Base-by-base conservation (phyloP, 2,797 vertebrate genomes). In the Arctocebus calabarensis region DNA sequence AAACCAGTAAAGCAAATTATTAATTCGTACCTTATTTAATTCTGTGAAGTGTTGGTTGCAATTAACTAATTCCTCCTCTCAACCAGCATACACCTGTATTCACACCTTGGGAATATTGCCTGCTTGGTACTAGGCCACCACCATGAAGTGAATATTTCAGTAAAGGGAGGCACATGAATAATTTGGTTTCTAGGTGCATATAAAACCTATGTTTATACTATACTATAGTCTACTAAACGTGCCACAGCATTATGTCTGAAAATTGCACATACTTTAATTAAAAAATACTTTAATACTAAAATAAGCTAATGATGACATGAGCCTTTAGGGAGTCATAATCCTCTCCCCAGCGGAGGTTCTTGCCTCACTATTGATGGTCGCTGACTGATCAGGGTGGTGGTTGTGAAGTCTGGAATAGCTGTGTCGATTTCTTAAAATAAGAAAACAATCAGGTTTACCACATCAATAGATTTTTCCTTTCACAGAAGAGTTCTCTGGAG, bases 1-100 rank as follows among this genome's bases (percentile, higher is more conserved):
- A 4, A n/a, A n/a, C n/a, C 43, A 89, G 10, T 20, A 2, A 9
- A 32, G 75, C 7, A 77, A 57, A 64, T 52, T 87, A 29, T 25
- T 62, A 25, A 74, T 57, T 78, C 17, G 5, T 32, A 48, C 62
- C 13, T 64, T 48, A 5, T 73, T 73, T 52, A 86, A 43, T 79
- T 62, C 43, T 27, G 1, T 61, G 32, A 61, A 59, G 34, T 48
- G 4, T 17, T 66, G 17, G 20, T 45, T 19, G 74, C 14, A 16
- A 22, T 85, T 43, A 70, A 64, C 29, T 29, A 57, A 5, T 29
- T 57, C 40, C 5, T 34, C 59, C 32, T 4, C 8, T 5, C 16
- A 4, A 8, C 25, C 7, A 3, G 20, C 2, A 12, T 7, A n/a
- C 25, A 10, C 3, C 6, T 22, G 5, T 19, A 34, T 34, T 52